phyloP scores from a whole-genome alignment of 2,888 invertebrate genomes.

The Dynastes tityus region DNA sequence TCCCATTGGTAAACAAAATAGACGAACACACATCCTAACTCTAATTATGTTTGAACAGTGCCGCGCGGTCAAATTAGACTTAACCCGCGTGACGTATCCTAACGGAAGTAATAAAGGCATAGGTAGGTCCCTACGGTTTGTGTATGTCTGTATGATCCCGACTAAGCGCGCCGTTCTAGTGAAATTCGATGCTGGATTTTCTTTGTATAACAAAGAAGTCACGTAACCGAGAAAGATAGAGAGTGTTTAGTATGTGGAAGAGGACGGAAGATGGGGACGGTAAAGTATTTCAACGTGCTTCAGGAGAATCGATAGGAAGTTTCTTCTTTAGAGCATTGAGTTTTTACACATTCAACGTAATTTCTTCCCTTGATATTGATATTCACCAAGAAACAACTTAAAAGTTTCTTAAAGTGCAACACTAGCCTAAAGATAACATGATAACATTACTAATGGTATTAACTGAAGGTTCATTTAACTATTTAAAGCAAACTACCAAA shows the following conservation, averaged over 20 bases:
- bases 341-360: too few relatives aligned
- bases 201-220: not conserved
- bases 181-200: not conserved
- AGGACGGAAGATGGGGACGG: not conserved
- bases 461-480: too few relatives aligned
- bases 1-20: conserved; percentile 2
- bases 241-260: not conserved
- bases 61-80: conserved; percentile 23
- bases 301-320: not conserved
- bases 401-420: too few relatives aligned
- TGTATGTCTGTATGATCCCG: not conserved
- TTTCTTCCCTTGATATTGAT: too few relatives aligned
- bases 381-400: too few relatives aligned
- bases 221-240: conserved; percentile 4
- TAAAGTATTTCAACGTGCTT: conserved; percentile 1
- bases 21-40: conserved; percentile 12
- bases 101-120: conserved; percentile 37
- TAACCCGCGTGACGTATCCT: not conserved
- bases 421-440: too few relatives aligned
- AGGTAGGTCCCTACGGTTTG: conserved; percentile 7
- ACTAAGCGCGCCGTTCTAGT: conserved; percentile 3
- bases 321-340: not conserved
- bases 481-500: too few relatives aligned
- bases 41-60: conserved; percentile 37
- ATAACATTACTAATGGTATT: too few relatives aligned